Base-by-base conservation (phyloP, 2,113 vertebrate species). In the Sceloporus tristichus region DNA sequence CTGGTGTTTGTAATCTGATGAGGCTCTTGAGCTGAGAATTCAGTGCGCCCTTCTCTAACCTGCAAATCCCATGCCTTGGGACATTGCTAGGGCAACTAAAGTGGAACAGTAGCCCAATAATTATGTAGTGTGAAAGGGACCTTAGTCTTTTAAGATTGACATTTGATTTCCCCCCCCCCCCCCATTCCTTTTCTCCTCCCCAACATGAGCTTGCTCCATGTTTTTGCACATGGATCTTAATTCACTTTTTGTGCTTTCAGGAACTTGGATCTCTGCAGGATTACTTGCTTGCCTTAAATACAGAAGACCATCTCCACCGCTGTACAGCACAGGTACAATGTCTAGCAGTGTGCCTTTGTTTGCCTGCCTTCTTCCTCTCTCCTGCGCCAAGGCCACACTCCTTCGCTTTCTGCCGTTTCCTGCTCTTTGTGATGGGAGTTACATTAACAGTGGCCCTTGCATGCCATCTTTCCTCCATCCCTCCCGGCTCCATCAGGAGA, bases 281-380 rank as follows among this genome's bases (percentile, higher is more conserved):
- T 75, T 99, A 99, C 95, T 96, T 99, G 94, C 95, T 99, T 91
- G 98, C 98, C 94, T 97, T 99, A 97, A 99, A 98, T 90, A 98
- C 98, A 0, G 98, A 98, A 59, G 98, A 99, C 95, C 98, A 98
- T 95, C 97, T 99, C 90, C 96, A 98, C 91, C 96, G 95, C 91
- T 98, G 97, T 93, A 98, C 98, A 9, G 96, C 98, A 59, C 97
- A 99, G 98, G 99, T 99, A 97, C 74, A 66, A 54, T 2, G 18
- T 6, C 75, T 25, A 1, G 54, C 40, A 11, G 21, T 59, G 13
- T 29, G 40, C 1, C 34, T 34, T 34, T 25, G 76, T n/a, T 48
- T 42, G 3, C 18, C 8, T 11, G 19, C 40, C 75, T 23, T 9
- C 78, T 21, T 54, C 38, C 38, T 77, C 27, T 34, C 7, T 48